Evolutionary conservation across 2,888 invertebrate genomes (phyloP).

Genomic region (Sceliomorpha sp.): DNA sequence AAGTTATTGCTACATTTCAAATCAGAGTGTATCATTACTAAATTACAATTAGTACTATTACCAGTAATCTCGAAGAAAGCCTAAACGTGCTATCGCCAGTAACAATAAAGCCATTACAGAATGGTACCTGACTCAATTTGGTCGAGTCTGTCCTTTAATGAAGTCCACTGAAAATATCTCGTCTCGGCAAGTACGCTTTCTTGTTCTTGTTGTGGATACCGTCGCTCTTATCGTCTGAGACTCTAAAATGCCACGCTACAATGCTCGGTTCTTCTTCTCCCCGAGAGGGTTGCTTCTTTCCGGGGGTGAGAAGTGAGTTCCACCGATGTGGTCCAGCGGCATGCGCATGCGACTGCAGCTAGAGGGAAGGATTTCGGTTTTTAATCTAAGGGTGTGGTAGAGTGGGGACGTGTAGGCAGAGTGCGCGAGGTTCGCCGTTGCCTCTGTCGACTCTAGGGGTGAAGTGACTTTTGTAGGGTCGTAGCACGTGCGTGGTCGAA

Average conservation of each 20-base stretch:
- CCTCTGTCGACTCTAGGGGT: slow-evolving; percentile 46
- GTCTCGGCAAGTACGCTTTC: slow-evolving; percentile 1
- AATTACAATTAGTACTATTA: too few relatives aligned
- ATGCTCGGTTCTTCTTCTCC: slow-evolving; percentile 6
- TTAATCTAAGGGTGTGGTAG: slow-evolving; percentile 76
- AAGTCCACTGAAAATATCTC: not conserved
- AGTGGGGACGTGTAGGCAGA: slow-evolving; percentile 62
- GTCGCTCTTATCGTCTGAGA: not conserved
- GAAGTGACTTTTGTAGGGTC: slow-evolving; percentile 58
- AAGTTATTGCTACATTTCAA: too few relatives aligned
- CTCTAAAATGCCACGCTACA: slow-evolving; percentile 13
- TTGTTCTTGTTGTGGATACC: not conserved
- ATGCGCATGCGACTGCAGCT: slow-evolving; percentile 43
- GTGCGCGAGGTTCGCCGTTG: slow-evolving; percentile 51
- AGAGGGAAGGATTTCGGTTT: slow-evolving; percentile 68
- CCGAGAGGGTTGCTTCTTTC: slow-evolving; percentile 15
- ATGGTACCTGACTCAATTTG: slow-evolving; percentile 1
- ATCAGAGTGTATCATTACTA: too few relatives aligned
- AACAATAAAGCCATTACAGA: too few relatives aligned
- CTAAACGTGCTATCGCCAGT: too few relatives aligned
- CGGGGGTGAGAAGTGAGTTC: slow-evolving; percentile 29
- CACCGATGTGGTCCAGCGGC: slow-evolving; percentile 50
- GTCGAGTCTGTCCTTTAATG: slow-evolving; percentile 8
- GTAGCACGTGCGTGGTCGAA: slow-evolving; percentile 55
- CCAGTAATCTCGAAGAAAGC: too few relatives aligned